Evolutionary conservation across 2,888 invertebrate species (phyloP).

Genomic region (Drosophila barbarae): DNA sequence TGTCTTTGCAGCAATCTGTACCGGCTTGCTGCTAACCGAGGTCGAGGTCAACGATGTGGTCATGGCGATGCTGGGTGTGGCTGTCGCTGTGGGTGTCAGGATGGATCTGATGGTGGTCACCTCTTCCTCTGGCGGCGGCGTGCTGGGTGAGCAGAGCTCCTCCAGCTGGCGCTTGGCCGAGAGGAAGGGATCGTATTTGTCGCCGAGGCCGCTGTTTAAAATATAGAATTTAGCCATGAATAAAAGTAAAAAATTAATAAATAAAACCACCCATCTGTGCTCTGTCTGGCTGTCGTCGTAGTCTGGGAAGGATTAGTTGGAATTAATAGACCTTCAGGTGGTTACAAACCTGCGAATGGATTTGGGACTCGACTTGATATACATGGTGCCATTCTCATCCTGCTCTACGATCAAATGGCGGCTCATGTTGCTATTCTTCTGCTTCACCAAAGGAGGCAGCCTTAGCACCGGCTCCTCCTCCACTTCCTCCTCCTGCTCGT

Average conservation of each 20-base stretch:
- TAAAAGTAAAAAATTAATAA: neutral
- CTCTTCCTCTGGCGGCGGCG: conserved; percentile 76
- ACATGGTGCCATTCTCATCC: conserved; percentile 56
- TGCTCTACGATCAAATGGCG: conserved; percentile 55
- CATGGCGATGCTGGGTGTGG: conserved; percentile 55
- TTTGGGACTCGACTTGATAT: conserved; percentile 56
- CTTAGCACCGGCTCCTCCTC: conserved; percentile 3
- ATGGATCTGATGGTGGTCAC: conserved; percentile 6
- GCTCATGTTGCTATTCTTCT: conserved; percentile 26
- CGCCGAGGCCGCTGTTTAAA: conserved; percentile 52
- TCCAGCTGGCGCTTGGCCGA: conserved; percentile 90
- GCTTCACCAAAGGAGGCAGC: conserved; percentile 14
- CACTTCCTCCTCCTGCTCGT: conserved; percentile 10
- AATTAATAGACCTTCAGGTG: neutral
- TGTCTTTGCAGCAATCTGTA: conserved; percentile 25
- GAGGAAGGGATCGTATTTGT: conserved; percentile 87
- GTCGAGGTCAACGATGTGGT: conserved; percentile 66
- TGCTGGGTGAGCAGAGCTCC: conserved; percentile 85
- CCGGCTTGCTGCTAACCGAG: conserved; percentile 50
- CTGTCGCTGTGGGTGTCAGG: conserved; percentile 22
- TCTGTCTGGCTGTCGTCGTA: conserved; percentile 60
- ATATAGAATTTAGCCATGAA: neutral
- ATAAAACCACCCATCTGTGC: conserved; percentile 37
- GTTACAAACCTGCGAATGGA: conserved; percentile 62
- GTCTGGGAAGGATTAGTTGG: conserved; percentile 20